Base-by-base conservation (phyloP, 1,140 invertebrate species). In the Cardiocondyla obscurior region DNA sequence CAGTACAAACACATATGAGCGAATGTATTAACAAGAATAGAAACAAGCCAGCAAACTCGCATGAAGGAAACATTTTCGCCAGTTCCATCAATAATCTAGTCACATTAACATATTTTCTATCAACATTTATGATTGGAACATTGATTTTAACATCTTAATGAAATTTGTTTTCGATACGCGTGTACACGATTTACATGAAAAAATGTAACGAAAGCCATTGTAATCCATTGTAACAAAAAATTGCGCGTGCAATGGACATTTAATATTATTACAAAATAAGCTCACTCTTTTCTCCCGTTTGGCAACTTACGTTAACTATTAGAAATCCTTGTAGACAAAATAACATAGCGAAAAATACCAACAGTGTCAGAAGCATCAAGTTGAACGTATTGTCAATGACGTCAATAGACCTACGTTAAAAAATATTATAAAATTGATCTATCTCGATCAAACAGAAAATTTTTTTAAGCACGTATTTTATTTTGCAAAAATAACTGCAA, bases 221-320 rank as follows among this genome's bases (percentile, higher is more conserved):
- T 7, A n/a, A 60, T 58, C 16, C 33, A 2, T 46, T 10, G 12
- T 6, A 62, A 1, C 6, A 4, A 64, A 19, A 76, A 49, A 64
- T 36, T 28, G 16, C n/a, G n/a, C n/a, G n/a, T n/a, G 14, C 1
- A 14, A 22, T 25, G 12, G 4, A 72, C 28, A 57, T 12, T 25
- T 72, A n/a, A 72, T 46, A 58, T n/a, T 60, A 76, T 2, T 39
- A 33, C 8, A 60, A 74, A n/a, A 5, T 4, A 1, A 14, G n/a
- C n/a, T 62, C 46, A 44, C 12, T 74, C 14, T 74, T 8, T 62
- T 12, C n/a, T 60, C 28, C n/a, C 7, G 14, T 36, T 46, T 28
- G 12, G 5, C n/a, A 74, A 67, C 83, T 83, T 85, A 83, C 83
- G 10, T 3, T 36, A 19, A 76, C 33, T 44, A 85, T 22, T 4